Evolutionary conservation across 2,113 vertebrate species (phyloP).

Genomic region (Mormyrus iriodes): DNA sequence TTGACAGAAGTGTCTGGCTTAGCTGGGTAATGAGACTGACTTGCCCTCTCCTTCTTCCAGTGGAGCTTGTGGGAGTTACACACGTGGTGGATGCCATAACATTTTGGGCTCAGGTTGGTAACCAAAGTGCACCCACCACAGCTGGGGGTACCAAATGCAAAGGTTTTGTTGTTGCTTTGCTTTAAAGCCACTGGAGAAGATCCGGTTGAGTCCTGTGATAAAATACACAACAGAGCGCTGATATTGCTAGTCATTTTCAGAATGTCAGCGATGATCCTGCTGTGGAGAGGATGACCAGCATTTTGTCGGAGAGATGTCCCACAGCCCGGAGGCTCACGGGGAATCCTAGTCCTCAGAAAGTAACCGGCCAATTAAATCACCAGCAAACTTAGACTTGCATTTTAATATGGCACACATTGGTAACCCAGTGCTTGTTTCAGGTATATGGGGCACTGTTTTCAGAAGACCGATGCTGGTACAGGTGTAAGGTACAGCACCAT

Average conservation of each 20-base stretch:
- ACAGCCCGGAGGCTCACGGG: constrained; percentile 24
- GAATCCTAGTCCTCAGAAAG: constrained; percentile 33
- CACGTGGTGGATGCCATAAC: constrained; percentile 68
- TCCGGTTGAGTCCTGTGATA: not conserved
- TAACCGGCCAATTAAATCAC: not conserved
- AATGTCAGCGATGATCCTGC: constrained; percentile 34
- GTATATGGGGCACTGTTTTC: constrained; percentile 70
- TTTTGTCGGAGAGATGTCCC: constrained; percentile 31
- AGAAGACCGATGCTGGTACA: constrained; percentile 71
- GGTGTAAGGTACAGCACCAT: constrained; percentile 61
- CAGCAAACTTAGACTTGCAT: not conserved
- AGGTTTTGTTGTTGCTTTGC: not conserved
- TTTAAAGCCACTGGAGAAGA: not conserved
- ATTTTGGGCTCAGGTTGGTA: constrained; percentile 74
- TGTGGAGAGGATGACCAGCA: constrained; percentile 25
- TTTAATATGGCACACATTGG: not conserved
- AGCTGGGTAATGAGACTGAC: not conserved
- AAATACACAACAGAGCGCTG: not conserved
- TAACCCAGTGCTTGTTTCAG: constrained; percentile 35
- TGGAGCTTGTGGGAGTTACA: constrained; percentile 61
- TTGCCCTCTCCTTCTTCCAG: constrained; percentile 21
- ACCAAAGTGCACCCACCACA: not conserved
- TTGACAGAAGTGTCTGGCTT: not conserved
- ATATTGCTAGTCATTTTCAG: not conserved
- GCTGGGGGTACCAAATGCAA: not conserved